A percentile compares a stretch with the other conserved stretches of the same genome.
phyloP scores from a whole-genome alignment of 2,797 vertebrate genomes.

The Lagocephalus sceleratus region DNA sequence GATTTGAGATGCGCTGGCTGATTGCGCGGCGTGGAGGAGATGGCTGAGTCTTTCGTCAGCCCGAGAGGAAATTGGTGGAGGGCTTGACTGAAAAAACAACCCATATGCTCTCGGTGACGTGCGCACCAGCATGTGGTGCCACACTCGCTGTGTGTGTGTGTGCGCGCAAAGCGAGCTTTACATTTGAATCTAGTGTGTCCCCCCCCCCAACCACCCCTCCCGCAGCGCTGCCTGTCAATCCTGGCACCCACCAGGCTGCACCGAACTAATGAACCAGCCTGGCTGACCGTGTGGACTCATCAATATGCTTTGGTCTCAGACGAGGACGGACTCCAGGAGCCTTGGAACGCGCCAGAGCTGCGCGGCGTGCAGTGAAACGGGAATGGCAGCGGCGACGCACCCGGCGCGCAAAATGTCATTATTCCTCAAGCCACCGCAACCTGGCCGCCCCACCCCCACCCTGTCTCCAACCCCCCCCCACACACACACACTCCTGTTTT shows the following conservation, averaged over 20 bases:
- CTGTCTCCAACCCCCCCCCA: constrained; percentile 10
- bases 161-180: constrained; percentile 35
- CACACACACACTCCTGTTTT: no score
- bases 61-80: constrained; percentile 72
- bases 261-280: constrained; percentile 42
- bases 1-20: constrained; percentile 75
- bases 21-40: constrained; percentile 74
- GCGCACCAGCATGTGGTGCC: constrained; percentile 46
- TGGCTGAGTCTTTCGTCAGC: constrained; percentile 73
- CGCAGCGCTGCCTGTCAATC: constrained; percentile 46
- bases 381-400: constrained; percentile 24
- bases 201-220: no score
- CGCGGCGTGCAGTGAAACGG: constrained; percentile 15
- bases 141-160: constrained; percentile 2
- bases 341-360: neutral
- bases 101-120: constrained; percentile 60
- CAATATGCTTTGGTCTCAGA: constrained; percentile 52
- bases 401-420: constrained; percentile 18
- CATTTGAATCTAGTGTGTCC: constrained; percentile 54
- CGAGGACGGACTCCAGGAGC: constrained; percentile 17
- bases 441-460: constrained; percentile 19
- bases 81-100: constrained; percentile 67
- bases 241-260: constrained; percentile 43
- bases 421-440: constrained; percentile 12
- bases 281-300: constrained; percentile 55